Base-by-base conservation (phyloP, 2,888 invertebrate species). In the Epistrophella euchroma region DNA sequence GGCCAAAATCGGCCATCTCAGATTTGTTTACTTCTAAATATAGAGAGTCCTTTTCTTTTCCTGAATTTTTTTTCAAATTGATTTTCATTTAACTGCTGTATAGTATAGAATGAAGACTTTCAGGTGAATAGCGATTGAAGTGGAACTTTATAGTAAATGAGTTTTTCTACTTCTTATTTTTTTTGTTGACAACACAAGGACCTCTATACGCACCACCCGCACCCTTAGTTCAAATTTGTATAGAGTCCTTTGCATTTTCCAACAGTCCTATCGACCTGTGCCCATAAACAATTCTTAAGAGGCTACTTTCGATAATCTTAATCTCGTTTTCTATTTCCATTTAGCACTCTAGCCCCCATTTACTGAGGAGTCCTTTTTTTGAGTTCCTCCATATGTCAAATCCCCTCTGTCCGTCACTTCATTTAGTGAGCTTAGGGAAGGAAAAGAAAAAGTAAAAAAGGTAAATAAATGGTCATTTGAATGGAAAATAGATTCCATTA, bases 401-500 rank as follows among this genome's bases (percentile, higher is more conserved):
- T 74, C 85, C 77, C 77, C 19, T 32, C 19, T 32, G 35, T 47
- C 15, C 81, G 55, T 58, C 45, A 78, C 78, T n/a, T 72, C 62
- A 82, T 82, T 82, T 77, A 78, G 58, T 71, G 28, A 58, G 55
- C 43, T 17, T 25, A 43, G 64, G 72, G 37, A 22, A 45, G 28
- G 56, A 66, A 73, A 60, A 68, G 45, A 52, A 60, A 45, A 43
- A 45, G 11, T 22, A 70, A 22, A 50, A 84, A 86, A 86, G 86
- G 82, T 86, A 82, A 86, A 86, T 82, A 86, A 86, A 86, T 82
- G 86, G 86, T 86, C 86, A 86, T 86, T 86, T 86, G 86, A 86
- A 86, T 86, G 86, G 86, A 86, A 86, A 86, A 86, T 86, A 86
- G 86, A 86, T 86, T 86, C 77, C 86, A 86, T 82, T 86, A 86